Conservation (phyloP, 2,888 invertebrate species). For the Ecliptopera silaceata region DNA sequence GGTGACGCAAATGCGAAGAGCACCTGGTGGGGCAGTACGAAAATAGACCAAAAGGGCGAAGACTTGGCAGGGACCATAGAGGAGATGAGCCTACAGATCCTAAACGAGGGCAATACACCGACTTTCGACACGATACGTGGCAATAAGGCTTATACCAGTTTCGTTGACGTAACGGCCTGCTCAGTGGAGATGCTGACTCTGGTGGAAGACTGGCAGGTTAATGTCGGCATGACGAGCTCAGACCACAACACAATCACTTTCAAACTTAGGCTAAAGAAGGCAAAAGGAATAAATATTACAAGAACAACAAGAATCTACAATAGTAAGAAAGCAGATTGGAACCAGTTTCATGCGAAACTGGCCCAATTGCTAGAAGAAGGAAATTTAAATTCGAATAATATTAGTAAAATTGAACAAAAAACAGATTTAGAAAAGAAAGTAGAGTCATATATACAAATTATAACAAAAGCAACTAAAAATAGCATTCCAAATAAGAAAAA, state of each 20-base stretch:
- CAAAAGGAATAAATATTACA: conserved; percentile 6
- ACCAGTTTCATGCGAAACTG: not conserved
- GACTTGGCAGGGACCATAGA: not conserved
- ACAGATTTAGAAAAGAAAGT: not conserved
- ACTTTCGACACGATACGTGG: not conserved
- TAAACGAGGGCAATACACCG: not conserved
- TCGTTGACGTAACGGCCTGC: conserved; percentile 1
- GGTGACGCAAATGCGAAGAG: not conserved
- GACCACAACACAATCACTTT: conserved; percentile 38
- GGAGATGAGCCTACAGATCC: not conserved
- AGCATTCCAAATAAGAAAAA: not conserved
- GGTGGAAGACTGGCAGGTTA: not conserved
- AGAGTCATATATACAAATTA: not conserved
- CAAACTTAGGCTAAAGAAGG: conserved; percentile 17
- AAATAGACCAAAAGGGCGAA: not conserved
- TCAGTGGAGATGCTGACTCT: conserved; percentile 2
- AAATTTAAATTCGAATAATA: not conserved
- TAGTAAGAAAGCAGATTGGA: not conserved
- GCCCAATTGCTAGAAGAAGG: not conserved
- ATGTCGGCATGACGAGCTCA: not conserved
- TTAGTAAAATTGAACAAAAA: not conserved
- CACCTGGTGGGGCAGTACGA: not conserved
- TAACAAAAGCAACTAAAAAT: not conserved
- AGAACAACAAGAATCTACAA: conserved; percentile 8
- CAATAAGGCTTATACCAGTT: not conserved